Evolutionary conservation across 2,888 invertebrate genomes (phyloP).

Genomic region (Melinaea menophilus): DNA sequence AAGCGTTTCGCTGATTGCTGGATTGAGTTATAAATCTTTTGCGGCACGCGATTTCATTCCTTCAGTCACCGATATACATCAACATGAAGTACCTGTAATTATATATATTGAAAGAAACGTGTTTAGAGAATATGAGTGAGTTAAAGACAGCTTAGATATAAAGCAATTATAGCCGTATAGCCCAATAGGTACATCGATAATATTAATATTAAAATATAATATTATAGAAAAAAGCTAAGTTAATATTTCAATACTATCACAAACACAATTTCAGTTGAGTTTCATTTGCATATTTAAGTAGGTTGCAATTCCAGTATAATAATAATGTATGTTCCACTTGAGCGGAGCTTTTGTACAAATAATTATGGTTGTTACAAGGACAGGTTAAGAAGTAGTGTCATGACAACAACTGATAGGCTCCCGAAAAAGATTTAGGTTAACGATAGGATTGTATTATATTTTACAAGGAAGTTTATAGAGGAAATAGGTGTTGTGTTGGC

Average conservation of each 20-base stretch:
- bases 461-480: conserved; percentile 65
- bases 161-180: no score
- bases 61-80: no score
- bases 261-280: conserved; percentile 9
- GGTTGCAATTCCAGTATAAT: conserved; percentile 9
- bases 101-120: no score
- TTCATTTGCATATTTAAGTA: conserved; percentile 12
- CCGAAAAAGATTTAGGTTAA: no score
- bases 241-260: neutral
- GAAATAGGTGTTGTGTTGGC: conserved; percentile 47
- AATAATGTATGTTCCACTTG: conserved; percentile 15
- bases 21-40: no score
- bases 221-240: neutral
- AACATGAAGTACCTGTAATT: no score
- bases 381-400: conserved; percentile 22
- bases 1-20: conserved; percentile 49
- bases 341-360: conserved; percentile 35
- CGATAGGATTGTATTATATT: conserved; percentile 10
- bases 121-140: conserved; percentile 29
- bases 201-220: no score
- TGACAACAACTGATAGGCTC: conserved; percentile 34
- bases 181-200: neutral
- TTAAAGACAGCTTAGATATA: no score
- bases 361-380: conserved; percentile 39
- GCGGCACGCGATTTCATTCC: no score